These are phyloP conservation scores for Noctua comes DNA, from an alignment of 2,888 invertebrate species.

Conservation along the genomic window DNA sequence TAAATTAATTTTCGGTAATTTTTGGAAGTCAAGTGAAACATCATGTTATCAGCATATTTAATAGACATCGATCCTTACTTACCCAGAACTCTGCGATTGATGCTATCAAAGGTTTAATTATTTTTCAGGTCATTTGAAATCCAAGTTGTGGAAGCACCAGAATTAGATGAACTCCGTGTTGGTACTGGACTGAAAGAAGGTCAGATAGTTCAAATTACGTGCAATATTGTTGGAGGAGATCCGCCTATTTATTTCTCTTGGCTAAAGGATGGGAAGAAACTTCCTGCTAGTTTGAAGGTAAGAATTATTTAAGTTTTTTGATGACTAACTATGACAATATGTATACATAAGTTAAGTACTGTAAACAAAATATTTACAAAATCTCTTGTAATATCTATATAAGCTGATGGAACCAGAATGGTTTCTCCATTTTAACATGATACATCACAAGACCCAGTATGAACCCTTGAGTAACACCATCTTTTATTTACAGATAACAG, in stretches of 20 bases:
- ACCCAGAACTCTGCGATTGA: neutral
- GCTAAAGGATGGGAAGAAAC: slow-evolving; percentile 92
- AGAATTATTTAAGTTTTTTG: neutral
- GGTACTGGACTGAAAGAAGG: slow-evolving; percentile 95
- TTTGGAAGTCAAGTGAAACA: neutral
- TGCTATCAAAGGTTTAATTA: accelerated
- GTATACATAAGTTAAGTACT: too few species aligned
- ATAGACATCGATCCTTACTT: neutral
- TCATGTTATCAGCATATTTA: neutral
- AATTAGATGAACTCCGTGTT: slow-evolving; percentile 95
- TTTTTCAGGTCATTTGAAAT: slow-evolving; percentile 91
- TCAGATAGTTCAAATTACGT: slow-evolving; percentile 95
- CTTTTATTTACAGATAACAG: slow-evolving; percentile 88
- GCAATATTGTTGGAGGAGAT: slow-evolving; percentile 93
- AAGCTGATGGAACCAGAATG: neutral
- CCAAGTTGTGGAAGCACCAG: slow-evolving; percentile 94
- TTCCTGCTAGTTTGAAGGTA: slow-evolving; percentile 92
- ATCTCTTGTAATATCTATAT: too few species aligned
- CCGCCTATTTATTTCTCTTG: slow-evolving; percentile 93
- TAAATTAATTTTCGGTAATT: neutral
- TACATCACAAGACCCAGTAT: slow-evolving; percentile 25
- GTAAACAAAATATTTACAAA: too few species aligned
- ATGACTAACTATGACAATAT: too few species aligned
- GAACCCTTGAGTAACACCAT: slow-evolving; percentile 26
- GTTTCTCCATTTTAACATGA: neutral